Percentiles rank a stretch among this genome's conserved stretches.
phyloP scores from a whole-genome alignment of 2,797 vertebrate species.

The Chelonia mydas region DNA sequence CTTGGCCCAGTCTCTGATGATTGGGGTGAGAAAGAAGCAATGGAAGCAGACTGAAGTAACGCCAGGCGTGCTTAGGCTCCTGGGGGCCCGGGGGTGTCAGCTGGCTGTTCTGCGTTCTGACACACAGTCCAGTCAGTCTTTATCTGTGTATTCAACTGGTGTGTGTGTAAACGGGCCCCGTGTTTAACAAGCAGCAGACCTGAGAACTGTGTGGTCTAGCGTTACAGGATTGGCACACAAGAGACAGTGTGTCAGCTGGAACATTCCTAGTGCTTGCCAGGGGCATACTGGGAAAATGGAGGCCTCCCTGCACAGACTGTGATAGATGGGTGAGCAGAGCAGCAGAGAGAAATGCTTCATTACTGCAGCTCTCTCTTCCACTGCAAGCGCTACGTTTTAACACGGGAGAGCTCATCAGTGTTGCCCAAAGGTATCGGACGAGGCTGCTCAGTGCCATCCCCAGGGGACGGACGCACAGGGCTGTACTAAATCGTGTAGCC shows the following conservation, averaged over 20 bases:
- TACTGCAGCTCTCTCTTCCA: fast-evolving
- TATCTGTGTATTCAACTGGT: background rate
- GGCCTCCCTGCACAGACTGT: background rate
- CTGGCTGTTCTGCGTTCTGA: background rate
- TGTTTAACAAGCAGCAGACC: background rate
- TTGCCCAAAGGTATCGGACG: background rate
- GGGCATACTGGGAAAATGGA: background rate
- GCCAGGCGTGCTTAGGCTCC: fast-evolving
- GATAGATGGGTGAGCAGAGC: fast-evolving
- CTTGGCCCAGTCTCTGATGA: fast-evolving
- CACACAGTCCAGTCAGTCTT: background rate
- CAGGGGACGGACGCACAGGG: background rate
- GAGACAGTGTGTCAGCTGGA: fast-evolving
- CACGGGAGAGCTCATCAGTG: background rate
- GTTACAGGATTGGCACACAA: background rate
- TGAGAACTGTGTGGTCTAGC: background rate
- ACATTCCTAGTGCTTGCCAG: background rate
- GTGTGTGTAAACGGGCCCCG: background rate
- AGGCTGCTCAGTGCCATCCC: background rate
- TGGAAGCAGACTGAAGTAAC: background rate
- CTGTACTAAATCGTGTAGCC: background rate
- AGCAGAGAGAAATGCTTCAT: background rate
- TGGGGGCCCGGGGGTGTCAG: background rate
- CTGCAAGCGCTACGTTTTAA: background rate
- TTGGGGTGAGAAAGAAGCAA: background rate